phyloP scores from a whole-genome alignment of 2,113 vertebrate species.

The Galbula dea region DNA sequence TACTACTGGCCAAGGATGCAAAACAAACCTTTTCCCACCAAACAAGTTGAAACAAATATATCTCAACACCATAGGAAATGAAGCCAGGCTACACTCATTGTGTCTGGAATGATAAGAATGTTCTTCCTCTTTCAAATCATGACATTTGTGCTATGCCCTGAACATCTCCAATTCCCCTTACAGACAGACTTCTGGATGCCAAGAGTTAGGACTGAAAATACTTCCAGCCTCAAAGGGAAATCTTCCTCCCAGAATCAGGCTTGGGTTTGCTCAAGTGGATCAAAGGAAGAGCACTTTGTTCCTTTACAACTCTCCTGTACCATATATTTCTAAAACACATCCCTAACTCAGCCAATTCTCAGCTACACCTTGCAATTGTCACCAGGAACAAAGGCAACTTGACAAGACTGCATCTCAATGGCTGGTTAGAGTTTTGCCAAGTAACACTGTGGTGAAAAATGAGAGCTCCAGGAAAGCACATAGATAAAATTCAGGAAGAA shows the following conservation, averaged over 20 bases:
- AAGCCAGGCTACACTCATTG: background rate
- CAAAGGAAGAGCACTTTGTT: background rate
- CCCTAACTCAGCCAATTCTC: background rate
- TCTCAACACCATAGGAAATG: background rate
- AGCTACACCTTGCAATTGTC: accelerated
- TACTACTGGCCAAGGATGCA: background rate
- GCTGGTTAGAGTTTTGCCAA: background rate
- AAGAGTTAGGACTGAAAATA: background rate
- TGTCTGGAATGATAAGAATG: background rate
- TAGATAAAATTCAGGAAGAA: background rate
- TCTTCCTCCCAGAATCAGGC: background rate
- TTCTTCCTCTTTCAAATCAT: background rate
- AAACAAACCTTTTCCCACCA: background rate
- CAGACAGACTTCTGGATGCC: background rate
- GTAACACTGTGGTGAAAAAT: background rate
- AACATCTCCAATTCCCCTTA: background rate
- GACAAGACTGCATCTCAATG: background rate
- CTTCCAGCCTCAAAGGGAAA: background rate
- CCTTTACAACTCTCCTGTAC: background rate
- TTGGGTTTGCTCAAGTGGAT: background rate
- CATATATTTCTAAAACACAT: background rate
- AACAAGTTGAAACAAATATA: background rate
- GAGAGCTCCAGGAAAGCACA: background rate
- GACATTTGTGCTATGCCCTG: background rate
- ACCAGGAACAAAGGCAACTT: background rate